Percentiles rank a stretch among this genome's conserved stretches.
Evolutionary conservation across 2,888 invertebrate genomes (phyloP).

Genomic region (Philonicus albiceps): DNA sequence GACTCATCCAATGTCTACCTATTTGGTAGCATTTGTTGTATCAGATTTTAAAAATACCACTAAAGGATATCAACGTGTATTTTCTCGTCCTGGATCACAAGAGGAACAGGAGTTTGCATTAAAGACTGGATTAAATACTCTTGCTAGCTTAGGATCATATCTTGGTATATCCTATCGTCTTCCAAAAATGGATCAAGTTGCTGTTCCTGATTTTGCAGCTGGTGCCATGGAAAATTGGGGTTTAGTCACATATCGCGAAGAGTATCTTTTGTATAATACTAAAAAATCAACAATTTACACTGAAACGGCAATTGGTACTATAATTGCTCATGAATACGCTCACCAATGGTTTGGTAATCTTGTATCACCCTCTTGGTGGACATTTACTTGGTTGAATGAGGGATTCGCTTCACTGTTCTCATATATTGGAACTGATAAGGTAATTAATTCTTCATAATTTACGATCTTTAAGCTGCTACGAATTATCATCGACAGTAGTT

Average conservation of each 20-base stretch:
- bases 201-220: constrained; percentile 82
- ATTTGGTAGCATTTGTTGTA: constrained; percentile 82
- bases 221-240: constrained; percentile 97
- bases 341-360: constrained; percentile 86
- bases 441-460: constrained; percentile 46
- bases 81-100: constrained; percentile 44
- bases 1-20: constrained; percentile 75
- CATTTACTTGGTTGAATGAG: constrained; percentile 76
- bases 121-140: constrained; percentile 74
- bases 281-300: constrained; percentile 55
- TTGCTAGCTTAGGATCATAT: constrained; percentile 74
- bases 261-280: constrained; percentile 56
- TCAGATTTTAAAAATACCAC: constrained; percentile 64
- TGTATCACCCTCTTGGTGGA: constrained; percentile 76
- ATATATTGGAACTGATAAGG: constrained; percentile 55
- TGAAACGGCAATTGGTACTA: constrained; percentile 64
- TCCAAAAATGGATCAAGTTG: constrained; percentile 87
- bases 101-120: constrained; percentile 71
- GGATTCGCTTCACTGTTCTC: constrained; percentile 69
- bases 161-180: constrained; percentile 78
- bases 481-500: background rate
- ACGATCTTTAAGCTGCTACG: background rate
- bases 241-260: constrained; percentile 70
- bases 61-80: constrained; percentile 50
- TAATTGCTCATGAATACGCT: constrained; percentile 68